These are phyloP conservation scores for Emydocephalus ijimae DNA, from an alignment of 2,113 vertebrate species.

Conservation along the genomic window DNA sequence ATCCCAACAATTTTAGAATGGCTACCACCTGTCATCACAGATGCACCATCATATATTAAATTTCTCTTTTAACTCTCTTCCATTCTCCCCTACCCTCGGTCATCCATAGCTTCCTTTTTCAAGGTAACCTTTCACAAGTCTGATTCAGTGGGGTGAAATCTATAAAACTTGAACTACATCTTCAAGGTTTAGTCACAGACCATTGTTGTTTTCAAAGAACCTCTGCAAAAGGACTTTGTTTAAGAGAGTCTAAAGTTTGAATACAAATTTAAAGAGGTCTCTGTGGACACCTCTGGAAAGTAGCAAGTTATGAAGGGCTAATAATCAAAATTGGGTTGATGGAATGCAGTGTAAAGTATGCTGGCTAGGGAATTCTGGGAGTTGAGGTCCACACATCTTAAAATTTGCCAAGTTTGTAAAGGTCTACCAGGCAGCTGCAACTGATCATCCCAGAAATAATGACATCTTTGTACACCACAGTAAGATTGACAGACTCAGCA, in stretches of 20 bases:
- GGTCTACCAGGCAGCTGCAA: background rate
- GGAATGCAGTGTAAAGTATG: background rate
- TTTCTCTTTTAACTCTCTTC: background rate
- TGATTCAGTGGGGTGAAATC: background rate
- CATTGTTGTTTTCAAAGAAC: background rate
- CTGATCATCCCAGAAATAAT: background rate
- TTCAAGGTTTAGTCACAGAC: background rate
- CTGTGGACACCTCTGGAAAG: background rate
- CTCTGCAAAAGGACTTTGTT: background rate
- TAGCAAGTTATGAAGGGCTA: background rate
- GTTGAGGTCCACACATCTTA: background rate
- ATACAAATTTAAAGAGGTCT: background rate
- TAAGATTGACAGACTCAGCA: background rate
- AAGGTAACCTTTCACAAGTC: background rate
- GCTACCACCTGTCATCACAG: background rate
- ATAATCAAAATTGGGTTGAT: background rate
- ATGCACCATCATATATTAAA: background rate
- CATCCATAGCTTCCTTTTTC: background rate
- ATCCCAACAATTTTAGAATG: background rate
- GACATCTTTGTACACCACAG: background rate
- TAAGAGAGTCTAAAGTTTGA: background rate
- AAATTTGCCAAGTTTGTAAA: background rate
- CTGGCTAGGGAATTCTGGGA: background rate
- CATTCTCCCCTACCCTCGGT: background rate
- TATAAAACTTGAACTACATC: background rate